phyloP scores from a whole-genome alignment of 2,797 vertebrate species.

The Halcyon smyrnensis region DNA sequence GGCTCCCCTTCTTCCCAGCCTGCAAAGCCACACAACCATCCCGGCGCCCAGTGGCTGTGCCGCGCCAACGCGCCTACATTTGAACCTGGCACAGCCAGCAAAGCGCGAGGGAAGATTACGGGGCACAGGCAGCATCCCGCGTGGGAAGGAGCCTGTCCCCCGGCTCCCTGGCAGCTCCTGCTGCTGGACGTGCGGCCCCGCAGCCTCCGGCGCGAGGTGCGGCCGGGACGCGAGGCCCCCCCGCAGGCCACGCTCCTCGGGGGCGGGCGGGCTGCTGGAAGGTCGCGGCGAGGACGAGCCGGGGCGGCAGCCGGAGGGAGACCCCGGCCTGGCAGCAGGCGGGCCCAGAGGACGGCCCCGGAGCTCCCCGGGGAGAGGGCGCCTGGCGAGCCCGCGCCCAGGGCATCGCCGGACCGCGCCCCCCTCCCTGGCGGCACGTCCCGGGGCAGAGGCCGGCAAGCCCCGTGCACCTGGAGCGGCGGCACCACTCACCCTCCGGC shows the following conservation, averaged over 20 bases:
- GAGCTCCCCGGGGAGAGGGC: not conserved
- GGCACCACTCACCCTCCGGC: slow-evolving; percentile 36
- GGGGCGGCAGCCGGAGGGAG: not conserved
- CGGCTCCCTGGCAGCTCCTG: not conserved
- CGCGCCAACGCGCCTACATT: accelerated
- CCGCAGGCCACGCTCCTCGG: not conserved
- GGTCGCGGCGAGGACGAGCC: not conserved
- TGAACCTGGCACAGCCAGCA: not conserved
- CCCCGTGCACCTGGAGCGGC: not conserved
- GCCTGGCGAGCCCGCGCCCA: too few species aligned
- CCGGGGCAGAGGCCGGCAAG: not conserved
- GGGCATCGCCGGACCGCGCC: not conserved
- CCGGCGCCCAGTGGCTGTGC: accelerated
- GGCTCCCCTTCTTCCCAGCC: not conserved
- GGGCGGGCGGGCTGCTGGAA: not conserved
- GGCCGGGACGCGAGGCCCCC: too few species aligned
- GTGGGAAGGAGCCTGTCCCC: not conserved
- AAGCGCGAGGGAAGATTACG: not conserved
- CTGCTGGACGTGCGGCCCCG: not conserved
- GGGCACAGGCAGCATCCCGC: too few species aligned
- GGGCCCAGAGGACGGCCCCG: not conserved
- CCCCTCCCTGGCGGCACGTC: not conserved
- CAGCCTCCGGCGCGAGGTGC: not conserved
- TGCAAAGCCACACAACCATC: accelerated
- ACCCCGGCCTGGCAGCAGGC: too few species aligned